phyloP scores from a whole-genome alignment of 1,140 invertebrate species.

The Leptonema lineaticorne region DNA sequence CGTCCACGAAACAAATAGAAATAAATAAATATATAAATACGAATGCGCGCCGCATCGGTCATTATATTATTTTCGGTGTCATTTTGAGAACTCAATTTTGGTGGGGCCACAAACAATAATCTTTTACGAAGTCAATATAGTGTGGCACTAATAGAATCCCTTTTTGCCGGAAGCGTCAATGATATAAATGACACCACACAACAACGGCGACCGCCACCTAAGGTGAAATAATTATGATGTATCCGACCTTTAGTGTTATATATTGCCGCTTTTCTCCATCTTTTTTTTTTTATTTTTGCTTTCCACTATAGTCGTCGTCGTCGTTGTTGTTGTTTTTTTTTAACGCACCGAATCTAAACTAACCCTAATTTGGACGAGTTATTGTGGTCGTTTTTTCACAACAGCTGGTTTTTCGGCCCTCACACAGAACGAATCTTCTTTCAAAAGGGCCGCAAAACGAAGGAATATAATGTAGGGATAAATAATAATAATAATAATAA shows the following conservation, averaged over 20 bases:
- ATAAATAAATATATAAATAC: background rate
- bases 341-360: no score
- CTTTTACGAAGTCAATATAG: slow-evolving; percentile 10
- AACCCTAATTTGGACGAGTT: slow-evolving; percentile 20
- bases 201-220: slow-evolving; percentile 24
- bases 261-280: no score
- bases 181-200: slow-evolving; percentile 25
- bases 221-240: slow-evolving; percentile 35
- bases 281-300: no score
- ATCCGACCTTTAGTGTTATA: slow-evolving; percentile 28
- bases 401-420: slow-evolving; percentile 11
- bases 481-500: no score
- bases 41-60: background rate
- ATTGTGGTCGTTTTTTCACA: slow-evolving; percentile 19
- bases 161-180: slow-evolving; percentile 25
- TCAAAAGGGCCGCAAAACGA: no score
- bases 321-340: no score
- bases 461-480: no score
- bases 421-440: no score
- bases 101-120: slow-evolving; percentile 2
- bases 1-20: no score
- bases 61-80: background rate
- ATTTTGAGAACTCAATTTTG: slow-evolving; percentile 18
- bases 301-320: background rate
- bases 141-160: slow-evolving; percentile 17